Evolutionary conservation across 1,140 invertebrate species (phyloP).

Genomic region (Platyscapa corneri): DNA sequence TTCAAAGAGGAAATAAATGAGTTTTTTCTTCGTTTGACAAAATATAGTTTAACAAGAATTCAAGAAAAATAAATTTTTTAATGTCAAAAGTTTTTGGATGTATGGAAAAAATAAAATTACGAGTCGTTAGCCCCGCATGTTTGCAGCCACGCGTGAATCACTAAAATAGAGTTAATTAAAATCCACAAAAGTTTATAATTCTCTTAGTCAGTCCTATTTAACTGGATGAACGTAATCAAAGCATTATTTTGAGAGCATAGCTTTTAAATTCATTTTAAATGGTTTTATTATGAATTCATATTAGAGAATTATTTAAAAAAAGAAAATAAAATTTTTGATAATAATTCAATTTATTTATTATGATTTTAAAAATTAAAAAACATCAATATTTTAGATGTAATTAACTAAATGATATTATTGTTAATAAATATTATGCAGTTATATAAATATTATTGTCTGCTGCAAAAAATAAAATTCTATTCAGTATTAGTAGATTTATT

Average conservation of each 20-base stretch:
- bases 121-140: conserved; percentile 35
- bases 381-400: too few relatives aligned
- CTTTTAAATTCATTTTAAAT: conserved; percentile 8
- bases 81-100: background rate
- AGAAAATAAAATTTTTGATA: background rate
- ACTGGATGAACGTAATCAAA: conserved; percentile 28
- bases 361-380: background rate
- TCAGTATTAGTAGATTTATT: too few relatives aligned
- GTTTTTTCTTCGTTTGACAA: conserved; percentile 16
- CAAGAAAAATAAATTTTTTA: conserved; percentile 17
- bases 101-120: conserved; percentile 31
- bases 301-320: background rate
- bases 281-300: background rate
- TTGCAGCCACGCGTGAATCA: conserved; percentile 26
- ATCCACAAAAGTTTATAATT: conserved; percentile 25
- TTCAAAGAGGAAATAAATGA: background rate
- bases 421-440: too few relatives aligned
- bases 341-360: background rate
- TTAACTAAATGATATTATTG: too few relatives aligned
- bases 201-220: background rate
- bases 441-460: too few relatives aligned
- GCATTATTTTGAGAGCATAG: background rate
- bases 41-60: conserved; percentile 4
- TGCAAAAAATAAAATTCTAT: too few relatives aligned
- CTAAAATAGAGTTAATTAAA: conserved; percentile 49